Conservation (phyloP, 2,113 vertebrate genomes). For the Arvicanthis niloticus region DNA sequence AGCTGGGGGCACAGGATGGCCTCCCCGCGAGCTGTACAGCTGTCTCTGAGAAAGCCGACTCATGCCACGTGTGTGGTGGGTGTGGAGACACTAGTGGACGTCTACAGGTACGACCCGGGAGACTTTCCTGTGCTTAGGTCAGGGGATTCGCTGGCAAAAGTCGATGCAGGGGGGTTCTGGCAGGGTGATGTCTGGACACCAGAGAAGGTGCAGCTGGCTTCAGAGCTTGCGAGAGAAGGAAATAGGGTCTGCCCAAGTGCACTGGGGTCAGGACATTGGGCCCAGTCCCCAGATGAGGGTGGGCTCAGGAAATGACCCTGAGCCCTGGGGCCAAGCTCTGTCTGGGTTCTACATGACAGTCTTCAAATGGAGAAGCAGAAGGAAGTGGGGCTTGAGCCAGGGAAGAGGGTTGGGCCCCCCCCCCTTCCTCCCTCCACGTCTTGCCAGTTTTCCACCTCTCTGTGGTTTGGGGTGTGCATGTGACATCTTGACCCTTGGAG, state of each 20-base stretch:
- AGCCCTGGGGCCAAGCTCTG: background rate
- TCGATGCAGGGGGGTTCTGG: rapidly evolving
- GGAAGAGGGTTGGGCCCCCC: background rate
- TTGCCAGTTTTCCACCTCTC: background rate
- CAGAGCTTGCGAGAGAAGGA: background rate
- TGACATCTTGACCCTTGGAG: background rate
- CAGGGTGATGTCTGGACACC: background rate
- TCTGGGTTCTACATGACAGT: background rate
- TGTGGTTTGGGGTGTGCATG: background rate
- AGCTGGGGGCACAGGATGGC: slow-evolving; percentile 69
- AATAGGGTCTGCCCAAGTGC: background rate
- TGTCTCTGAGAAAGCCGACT: slow-evolving; percentile 81
- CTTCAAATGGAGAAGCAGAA: background rate
- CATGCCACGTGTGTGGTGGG: slow-evolving; percentile 80
- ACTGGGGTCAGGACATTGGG: background rate
- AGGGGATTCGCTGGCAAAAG: rapidly evolving
- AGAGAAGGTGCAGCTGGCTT: background rate
- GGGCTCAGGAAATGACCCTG: background rate
- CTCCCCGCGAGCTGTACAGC: slow-evolving; percentile 62
- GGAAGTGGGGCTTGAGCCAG: rapidly evolving
- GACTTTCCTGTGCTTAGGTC: rapidly evolving
- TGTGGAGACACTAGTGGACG: slow-evolving; percentile 72
- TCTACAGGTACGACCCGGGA: slow-evolving; percentile 76
- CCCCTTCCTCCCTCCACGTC: background rate
- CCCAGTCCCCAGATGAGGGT: background rate